Evolutionary conservation across 2,888 invertebrate species (phyloP).

Genomic region (Epirrhoe alternata): DNA sequence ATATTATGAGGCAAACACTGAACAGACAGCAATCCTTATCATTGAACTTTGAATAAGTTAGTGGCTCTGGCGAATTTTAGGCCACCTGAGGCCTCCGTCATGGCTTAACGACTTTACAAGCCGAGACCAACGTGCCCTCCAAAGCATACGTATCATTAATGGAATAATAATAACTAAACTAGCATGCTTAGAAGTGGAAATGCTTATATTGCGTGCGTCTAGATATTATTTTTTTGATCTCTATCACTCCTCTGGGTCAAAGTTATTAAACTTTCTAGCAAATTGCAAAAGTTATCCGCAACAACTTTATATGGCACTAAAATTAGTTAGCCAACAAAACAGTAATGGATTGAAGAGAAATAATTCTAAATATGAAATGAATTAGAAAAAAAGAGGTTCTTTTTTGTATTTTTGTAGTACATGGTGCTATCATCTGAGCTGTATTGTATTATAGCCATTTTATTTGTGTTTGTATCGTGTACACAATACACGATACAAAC

Average conservation of each 20-base stretch:
- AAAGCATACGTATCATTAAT: constrained; percentile 1
- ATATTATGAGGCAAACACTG: constrained; percentile 26
- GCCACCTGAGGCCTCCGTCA: too few species aligned
- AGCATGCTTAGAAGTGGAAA: neutral
- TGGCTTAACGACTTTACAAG: too few species aligned
- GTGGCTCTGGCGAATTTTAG: neutral
- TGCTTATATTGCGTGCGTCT: constrained; percentile 7
- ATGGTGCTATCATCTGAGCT: too few species aligned
- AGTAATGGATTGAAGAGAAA: neutral
- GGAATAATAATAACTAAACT: constrained; percentile 17
- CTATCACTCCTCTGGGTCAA: constrained; percentile 17
- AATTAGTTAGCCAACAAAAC: neutral
- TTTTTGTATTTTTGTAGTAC: too few species aligned
- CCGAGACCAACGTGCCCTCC: too few species aligned
- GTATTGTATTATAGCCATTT: too few species aligned
- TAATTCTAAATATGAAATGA: neutral
- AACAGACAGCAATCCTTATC: neutral
- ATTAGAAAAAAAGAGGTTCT: too few species aligned
- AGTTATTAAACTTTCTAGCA: constrained; percentile 6
- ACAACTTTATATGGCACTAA: neutral
- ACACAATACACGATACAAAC: too few species aligned
- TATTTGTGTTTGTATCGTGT: too few species aligned
- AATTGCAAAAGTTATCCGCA: neutral
- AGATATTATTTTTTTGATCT: constrained; percentile 2
- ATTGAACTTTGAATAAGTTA: neutral